Percentiles rank a stretch among this genome's conserved stretches.
These are phyloP conservation scores for Lycodopsis pacificus DNA, from an alignment of 2,797 vertebrate species.

Conservation along the genomic window DNA sequence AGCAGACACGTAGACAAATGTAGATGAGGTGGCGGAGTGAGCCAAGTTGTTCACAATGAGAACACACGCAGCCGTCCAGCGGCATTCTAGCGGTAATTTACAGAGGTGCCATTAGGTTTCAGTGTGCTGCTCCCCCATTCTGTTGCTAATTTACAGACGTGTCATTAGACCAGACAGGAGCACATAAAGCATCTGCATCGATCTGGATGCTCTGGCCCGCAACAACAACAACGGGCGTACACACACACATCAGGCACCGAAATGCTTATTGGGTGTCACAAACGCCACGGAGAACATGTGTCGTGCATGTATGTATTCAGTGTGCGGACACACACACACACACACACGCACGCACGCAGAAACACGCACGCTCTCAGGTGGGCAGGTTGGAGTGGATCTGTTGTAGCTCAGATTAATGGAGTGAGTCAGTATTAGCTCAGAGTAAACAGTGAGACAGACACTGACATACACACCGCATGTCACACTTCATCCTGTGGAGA, in stretches of 20 bases:
- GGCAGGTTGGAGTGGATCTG: constrained; percentile 74
- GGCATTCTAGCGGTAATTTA: constrained; percentile 77
- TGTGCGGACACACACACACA: neutral
- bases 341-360: constrained; percentile 14
- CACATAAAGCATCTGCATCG: constrained; percentile 86
- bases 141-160: constrained; percentile 85
- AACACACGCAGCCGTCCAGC: constrained; percentile 74
- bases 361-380: constrained; percentile 45
- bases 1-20: constrained; percentile 60
- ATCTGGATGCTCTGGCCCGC: constrained; percentile 75
- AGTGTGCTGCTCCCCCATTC: constrained; percentile 72
- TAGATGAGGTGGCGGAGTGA: constrained; percentile 64
- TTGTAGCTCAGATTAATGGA: constrained; percentile 81
- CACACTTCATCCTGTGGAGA: constrained; percentile 79
- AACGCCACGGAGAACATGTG: constrained; percentile 39
- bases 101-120: constrained; percentile 77
- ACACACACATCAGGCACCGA: constrained; percentile 31
- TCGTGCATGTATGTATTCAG: neutral
- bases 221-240: constrained; percentile 49
- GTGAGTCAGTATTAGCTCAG: constrained; percentile 82
- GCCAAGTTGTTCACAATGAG: constrained; percentile 71
- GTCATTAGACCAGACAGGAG: constrained; percentile 84
- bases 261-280: constrained; percentile 47
- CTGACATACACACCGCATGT: constrained; percentile 80
- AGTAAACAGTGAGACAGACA: constrained; percentile 81